Evolutionary conservation across 2,113 vertebrate species (phyloP).

Genomic region (Caranx melampygus): DNA sequence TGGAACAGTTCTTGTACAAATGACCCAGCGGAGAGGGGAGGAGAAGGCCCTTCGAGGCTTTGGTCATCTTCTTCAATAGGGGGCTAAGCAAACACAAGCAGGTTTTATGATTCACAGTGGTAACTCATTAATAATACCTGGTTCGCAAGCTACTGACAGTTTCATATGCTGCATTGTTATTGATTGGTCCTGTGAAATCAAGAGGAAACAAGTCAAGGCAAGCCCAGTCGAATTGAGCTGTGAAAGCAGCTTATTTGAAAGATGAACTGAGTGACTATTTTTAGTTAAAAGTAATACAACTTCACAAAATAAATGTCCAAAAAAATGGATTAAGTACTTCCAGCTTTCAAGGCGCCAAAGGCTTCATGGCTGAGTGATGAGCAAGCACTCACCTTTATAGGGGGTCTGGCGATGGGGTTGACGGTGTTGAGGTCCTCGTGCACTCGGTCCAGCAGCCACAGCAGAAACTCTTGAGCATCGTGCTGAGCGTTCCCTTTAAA

Average conservation of each 20-base stretch:
- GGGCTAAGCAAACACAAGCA: slow-evolving; percentile 81
- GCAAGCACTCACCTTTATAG: slow-evolving; percentile 85
- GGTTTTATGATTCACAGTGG: slow-evolving; percentile 13
- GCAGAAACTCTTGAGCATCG: slow-evolving; percentile 97
- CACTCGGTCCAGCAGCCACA: slow-evolving; percentile 97
- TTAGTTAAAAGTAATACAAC: background rate
- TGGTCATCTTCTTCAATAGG: slow-evolving; percentile 90
- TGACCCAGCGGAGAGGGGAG: slow-evolving; percentile 91
- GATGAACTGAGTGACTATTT: background rate
- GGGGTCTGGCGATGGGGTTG: slow-evolving; percentile 84
- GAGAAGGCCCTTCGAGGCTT: slow-evolving; percentile 89
- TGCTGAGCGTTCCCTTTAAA: slow-evolving; percentile 97
- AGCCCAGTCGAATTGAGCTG: background rate
- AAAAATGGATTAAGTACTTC: background rate
- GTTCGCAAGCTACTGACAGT: background rate
- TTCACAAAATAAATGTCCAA: background rate
- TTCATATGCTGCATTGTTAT: background rate
- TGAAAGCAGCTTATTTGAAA: background rate
- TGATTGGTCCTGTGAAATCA: background rate
- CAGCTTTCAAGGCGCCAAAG: background rate
- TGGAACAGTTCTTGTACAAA: slow-evolving; percentile 99
- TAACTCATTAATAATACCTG: slow-evolving; percentile 13
- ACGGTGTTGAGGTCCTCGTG: slow-evolving; percentile 94
- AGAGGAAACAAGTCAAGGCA: slow-evolving; percentile 30
- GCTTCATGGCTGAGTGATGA: background rate